phyloP scores from a whole-genome alignment of 2,797 vertebrate species.

The Pyrocephalus nanus region DNA sequence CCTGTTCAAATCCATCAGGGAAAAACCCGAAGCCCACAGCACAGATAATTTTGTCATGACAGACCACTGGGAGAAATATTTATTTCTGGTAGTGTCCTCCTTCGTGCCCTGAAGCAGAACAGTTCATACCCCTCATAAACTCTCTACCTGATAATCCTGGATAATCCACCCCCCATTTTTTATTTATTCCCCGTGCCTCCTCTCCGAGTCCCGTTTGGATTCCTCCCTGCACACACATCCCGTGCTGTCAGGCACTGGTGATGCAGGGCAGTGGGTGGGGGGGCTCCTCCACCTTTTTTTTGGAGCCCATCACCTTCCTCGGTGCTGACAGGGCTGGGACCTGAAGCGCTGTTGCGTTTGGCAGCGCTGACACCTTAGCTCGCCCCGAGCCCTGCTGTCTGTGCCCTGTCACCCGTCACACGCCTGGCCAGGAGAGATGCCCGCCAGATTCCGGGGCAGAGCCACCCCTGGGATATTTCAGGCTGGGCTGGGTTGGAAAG shows the following conservation, averaged over 20 bases:
- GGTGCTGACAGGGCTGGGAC: background rate
- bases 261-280: background rate
- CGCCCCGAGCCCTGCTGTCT: rapidly evolving
- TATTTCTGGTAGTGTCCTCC: background rate
- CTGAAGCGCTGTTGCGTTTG: background rate
- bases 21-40: background rate
- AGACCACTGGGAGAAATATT: background rate
- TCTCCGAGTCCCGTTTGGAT: rapidly evolving
- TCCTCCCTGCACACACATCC: background rate
- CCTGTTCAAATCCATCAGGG: background rate
- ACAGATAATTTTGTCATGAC: background rate
- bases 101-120: background rate
- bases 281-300: background rate
- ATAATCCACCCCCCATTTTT: rapidly evolving
- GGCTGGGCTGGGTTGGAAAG: background rate
- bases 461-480: rapidly evolving
- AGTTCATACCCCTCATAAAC: background rate
- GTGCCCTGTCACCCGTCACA: background rate
- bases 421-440: background rate
- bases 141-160: background rate
- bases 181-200: background rate
- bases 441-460: background rate
- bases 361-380: background rate
- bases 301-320: background rate
- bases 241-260: background rate